A percentile compares a stretch with the other conserved stretches of the same genome.
Evolutionary conservation across 2,113 vertebrate species (phyloP).

Genomic region (Chascanopsetta lugubris): DNA sequence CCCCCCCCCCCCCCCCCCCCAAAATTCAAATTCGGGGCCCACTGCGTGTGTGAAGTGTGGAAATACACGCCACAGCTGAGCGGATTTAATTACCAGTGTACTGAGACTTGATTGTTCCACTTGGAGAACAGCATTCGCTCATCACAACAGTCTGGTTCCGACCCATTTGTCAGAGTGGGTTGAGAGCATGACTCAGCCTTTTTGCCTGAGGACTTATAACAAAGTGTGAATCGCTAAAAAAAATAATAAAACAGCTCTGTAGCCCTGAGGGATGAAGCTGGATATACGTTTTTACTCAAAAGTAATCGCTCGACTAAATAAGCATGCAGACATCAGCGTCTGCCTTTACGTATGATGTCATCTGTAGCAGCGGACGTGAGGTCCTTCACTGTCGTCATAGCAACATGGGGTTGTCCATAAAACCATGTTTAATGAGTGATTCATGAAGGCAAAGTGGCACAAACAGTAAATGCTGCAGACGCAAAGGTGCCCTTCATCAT

Average conservation of each 20-base stretch:
- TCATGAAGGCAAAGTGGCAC: not conserved
- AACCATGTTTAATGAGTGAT: no score
- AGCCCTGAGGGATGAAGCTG: not conserved
- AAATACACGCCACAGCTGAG: not conserved
- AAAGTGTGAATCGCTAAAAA: not conserved
- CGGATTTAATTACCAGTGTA: conserved; percentile 6
- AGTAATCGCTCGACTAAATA: not conserved
- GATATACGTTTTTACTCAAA: no score
- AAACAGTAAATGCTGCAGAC: not conserved
- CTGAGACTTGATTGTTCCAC: not conserved
- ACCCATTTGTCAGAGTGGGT: not conserved
- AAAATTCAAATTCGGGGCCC: conserved; percentile 9
- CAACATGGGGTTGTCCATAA: no score
- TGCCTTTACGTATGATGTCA: no score
- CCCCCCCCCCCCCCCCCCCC: no score
- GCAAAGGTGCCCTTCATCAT: not conserved
- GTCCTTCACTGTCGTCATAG: not conserved
- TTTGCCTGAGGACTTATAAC: no score
- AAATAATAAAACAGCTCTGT: not conserved
- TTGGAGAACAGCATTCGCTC: not conserved
- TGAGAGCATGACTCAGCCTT: not conserved
- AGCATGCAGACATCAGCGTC: no score
- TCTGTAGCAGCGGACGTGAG: not conserved
- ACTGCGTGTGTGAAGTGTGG: conserved; percentile 5
- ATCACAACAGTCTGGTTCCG: not conserved